Evolutionary conservation across 2,888 invertebrate genomes (phyloP), one percentile per base, ranked within the genome.

Genomic region (Leptinotarsa juncta): DNA sequence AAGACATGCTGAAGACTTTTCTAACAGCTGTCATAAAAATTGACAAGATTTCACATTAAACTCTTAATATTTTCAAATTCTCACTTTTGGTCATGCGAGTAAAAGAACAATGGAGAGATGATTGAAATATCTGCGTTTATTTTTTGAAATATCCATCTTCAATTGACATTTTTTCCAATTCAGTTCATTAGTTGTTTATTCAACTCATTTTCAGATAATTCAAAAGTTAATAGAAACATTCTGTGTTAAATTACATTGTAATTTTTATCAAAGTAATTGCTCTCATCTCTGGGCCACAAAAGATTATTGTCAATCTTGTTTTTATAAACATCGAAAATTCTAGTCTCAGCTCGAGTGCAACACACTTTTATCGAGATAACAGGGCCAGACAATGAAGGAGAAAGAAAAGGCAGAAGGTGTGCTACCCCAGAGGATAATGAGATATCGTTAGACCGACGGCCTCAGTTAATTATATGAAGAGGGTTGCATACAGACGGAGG

Each of bases 401-500:
- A 76, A 78, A 78, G 77, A 81, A 80, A 76, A 75, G 78, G 76
- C 76, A 75, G 65, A 81, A 83, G 83, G 82, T 82, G 83, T 84
- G 84, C 82, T 83, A 82, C 84, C 84, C 84, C 76, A 80, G 51
- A 83, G 84, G 84, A 84, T 85, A 86, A 86, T 85, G 85, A 85
- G 85, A 84, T 85, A 85, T 85, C 84, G 84, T 83, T 82, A 83
- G 82, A 82, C 83, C 82, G 83, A 80, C 83, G 83, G 82, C 83
- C 84, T 82, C 84, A 82, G 84, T 85, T 86, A 85, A 85, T 85
- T 85, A 85, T 84, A 81, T 81, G 83, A 83, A 83, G 84, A 84
- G 84, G 84, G 84, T 83, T 78, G 83, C 79, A 74, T 80, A 78
- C 66, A 72, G 65, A 70, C 57, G 71, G 72, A 79, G 74, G 79